Evolutionary conservation across 2,797 vertebrate genomes (phyloP).

Genomic region (Pelodytes ibericus): DNA sequence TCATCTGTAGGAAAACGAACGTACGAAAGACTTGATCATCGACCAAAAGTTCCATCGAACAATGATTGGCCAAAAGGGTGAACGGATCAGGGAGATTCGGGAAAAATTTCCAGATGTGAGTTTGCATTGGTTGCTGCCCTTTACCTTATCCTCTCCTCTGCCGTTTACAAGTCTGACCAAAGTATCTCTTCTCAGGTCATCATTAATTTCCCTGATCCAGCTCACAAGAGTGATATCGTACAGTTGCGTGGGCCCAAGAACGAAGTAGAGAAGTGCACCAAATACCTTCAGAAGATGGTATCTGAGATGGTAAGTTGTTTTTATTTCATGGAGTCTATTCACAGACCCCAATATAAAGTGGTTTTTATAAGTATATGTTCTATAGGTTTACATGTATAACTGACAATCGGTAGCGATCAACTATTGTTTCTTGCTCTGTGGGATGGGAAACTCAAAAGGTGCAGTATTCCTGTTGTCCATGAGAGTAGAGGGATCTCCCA

Average conservation of each 20-base stretch:
- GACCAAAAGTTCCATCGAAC: slow-evolving; percentile 98
- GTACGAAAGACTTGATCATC: slow-evolving; percentile 98
- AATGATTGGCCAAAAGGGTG: slow-evolving; percentile 98
- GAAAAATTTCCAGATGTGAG: slow-evolving; percentile 97
- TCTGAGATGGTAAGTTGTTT: slow-evolving; percentile 83
- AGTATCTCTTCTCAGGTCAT: slow-evolving; percentile 85
- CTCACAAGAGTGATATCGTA: slow-evolving; percentile 95
- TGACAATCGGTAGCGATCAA: too few species aligned
- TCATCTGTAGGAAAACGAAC: slow-evolving; percentile 91
- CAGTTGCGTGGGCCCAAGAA: slow-evolving; percentile 93
- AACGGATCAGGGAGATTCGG: slow-evolving; percentile 94
- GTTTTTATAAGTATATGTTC: too few species aligned
- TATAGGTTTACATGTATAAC: too few species aligned
- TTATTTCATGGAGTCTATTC: too few species aligned
- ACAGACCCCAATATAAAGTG: too few species aligned
- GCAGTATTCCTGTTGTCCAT: too few species aligned
- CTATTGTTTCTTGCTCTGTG: too few species aligned
- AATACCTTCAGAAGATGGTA: slow-evolving; percentile 97
- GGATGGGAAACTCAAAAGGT: too few species aligned
- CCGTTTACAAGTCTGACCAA: neutral
- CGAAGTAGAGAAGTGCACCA: slow-evolving; percentile 96
- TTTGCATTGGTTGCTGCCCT: neutral
- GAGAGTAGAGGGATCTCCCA: too few species aligned
- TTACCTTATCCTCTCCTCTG: neutral
- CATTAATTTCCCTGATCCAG: slow-evolving; percentile 97